phyloP scores from a whole-genome alignment of 37 sponge, comb jelly and placozoan species.

The Aphrocallistes beatrix region DNA sequence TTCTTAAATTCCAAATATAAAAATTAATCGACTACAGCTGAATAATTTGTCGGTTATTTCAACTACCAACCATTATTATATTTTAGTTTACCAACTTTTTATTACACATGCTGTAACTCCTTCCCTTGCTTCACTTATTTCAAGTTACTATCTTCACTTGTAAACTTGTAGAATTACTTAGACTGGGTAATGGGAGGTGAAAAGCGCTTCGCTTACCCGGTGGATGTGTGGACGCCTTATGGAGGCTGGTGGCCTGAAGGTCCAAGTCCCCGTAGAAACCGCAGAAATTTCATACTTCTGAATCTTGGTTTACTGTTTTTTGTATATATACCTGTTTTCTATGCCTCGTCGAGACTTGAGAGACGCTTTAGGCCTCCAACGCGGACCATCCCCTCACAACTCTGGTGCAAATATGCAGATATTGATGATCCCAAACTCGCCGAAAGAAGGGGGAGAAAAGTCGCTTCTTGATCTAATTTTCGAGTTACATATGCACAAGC shows the following conservation, averaged over 20 bases:
- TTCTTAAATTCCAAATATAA: too few relatives aligned
- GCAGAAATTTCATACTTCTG: constrained; percentile 53
- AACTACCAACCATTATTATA: too few relatives aligned
- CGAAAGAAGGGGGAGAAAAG: neutral
- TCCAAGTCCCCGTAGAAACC: constrained; percentile 68
- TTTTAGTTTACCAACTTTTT: too few relatives aligned
- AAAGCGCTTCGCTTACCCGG: constrained; percentile 65
- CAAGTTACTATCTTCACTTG: neutral
- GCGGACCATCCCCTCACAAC: constrained; percentile 61
- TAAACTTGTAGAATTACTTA: neutral
- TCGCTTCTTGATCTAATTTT: too few relatives aligned
- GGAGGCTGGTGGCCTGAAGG: constrained; percentile 77
- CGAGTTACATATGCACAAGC: too few relatives aligned
- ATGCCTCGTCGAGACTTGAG: constrained; percentile 50
- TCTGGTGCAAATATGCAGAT: constrained; percentile 76
- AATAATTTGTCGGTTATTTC: too few relatives aligned
- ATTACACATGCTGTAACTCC: too few relatives aligned
- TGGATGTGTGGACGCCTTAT: constrained; percentile 87
- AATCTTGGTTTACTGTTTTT: neutral
- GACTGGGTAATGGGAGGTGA: constrained; percentile 44
- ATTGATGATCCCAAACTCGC: constrained; percentile 23
- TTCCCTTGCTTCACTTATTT: too few relatives aligned
- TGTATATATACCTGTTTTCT: constrained; percentile 34
- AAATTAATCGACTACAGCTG: too few relatives aligned
- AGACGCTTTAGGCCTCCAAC: constrained; percentile 69